These are phyloP conservation scores for Whitmania pigra DNA, from an alignment of 1,140 invertebrate genomes.

Conservation along the genomic window DNA sequence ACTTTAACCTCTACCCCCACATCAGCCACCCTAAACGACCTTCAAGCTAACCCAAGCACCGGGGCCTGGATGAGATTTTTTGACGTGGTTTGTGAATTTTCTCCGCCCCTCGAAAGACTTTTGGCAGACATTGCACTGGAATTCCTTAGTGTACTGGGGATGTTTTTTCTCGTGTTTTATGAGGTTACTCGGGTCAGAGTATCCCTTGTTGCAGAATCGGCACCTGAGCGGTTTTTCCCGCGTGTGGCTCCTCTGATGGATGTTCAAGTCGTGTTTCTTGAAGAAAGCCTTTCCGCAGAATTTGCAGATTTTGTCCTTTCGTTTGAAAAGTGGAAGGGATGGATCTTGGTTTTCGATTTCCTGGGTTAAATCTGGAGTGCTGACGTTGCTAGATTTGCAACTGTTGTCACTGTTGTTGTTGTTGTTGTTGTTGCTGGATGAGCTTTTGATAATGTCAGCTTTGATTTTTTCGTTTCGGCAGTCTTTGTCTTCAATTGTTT, in stretches of 20 bases:
- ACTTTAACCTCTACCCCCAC: neutral
- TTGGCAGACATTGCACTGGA: conserved; percentile 56
- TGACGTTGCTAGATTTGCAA: too few relatives aligned
- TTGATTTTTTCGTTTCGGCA: too few relatives aligned
- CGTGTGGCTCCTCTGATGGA: conserved; percentile 62
- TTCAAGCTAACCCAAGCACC: too few relatives aligned
- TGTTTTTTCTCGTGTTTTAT: conserved; percentile 82
- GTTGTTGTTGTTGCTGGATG: too few relatives aligned
- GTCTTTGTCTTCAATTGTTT: too few relatives aligned
- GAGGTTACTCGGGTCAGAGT: conserved; percentile 84
- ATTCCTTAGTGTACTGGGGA: conserved; percentile 40
- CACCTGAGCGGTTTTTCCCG: conserved; percentile 81
- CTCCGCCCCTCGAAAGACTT: conserved; percentile 65
- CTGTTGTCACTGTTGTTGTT: too few relatives aligned
- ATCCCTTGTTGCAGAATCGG: conserved; percentile 65
- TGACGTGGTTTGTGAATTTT: conserved; percentile 67
- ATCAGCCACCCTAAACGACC: too few relatives aligned
- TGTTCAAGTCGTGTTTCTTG: conserved; percentile 78
- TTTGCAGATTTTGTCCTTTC: conserved; percentile 46
- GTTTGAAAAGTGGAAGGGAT: too few relatives aligned
- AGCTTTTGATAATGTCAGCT: too few relatives aligned
- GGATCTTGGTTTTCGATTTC: too few relatives aligned
- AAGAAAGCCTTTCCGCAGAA: conserved; percentile 82
- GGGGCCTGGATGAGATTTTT: conserved; percentile 32
- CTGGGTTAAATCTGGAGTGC: too few relatives aligned